Conservation (phyloP, 35 echinoderm and acorn worm species). For the Patiria miniata region DNA sequence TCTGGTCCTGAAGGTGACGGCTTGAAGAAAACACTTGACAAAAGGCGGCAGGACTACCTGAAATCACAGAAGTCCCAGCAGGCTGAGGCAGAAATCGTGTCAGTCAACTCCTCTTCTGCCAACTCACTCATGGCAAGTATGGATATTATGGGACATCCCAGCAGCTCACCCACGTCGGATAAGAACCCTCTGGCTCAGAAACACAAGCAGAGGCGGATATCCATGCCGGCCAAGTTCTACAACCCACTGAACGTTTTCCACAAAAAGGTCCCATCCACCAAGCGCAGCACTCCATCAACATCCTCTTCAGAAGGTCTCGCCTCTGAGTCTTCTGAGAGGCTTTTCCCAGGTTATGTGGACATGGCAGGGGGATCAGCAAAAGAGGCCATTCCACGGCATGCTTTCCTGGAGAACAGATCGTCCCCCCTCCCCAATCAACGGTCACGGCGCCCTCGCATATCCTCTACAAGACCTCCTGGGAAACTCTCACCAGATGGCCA, state of each 20-base stretch:
- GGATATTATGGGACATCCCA: background rate
- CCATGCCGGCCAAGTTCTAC: slow-evolving; percentile 25
- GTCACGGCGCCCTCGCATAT: background rate
- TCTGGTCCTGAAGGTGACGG: background rate
- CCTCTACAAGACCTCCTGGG: slow-evolving; percentile 19
- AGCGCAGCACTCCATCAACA: slow-evolving; percentile 57
- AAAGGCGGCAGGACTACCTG: slow-evolving; percentile 10
- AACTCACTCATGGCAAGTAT: background rate
- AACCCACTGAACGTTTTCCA: slow-evolving; percentile 36
- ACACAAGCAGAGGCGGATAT: slow-evolving; percentile 14
- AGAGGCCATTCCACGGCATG: background rate
- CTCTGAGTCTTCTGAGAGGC: slow-evolving; percentile 68
- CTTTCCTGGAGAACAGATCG: slow-evolving; percentile 2
- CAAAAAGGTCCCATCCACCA: slow-evolving; percentile 29
- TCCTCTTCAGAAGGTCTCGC: slow-evolving; percentile 74
- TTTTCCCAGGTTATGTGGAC: slow-evolving; percentile 36
- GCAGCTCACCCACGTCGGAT: background rate
- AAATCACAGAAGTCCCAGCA: slow-evolving; percentile 16
- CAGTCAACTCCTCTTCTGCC: background rate
- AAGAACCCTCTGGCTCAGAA: background rate
- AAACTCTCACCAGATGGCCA: slow-evolving; percentile 21
- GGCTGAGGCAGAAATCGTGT: background rate
- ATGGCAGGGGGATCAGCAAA: background rate
- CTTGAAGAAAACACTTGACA: background rate
- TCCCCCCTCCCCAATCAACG: background rate